phyloP scores from a whole-genome alignment of 2,797 vertebrate genomes.

The Uromys caudimaculatus region DNA sequence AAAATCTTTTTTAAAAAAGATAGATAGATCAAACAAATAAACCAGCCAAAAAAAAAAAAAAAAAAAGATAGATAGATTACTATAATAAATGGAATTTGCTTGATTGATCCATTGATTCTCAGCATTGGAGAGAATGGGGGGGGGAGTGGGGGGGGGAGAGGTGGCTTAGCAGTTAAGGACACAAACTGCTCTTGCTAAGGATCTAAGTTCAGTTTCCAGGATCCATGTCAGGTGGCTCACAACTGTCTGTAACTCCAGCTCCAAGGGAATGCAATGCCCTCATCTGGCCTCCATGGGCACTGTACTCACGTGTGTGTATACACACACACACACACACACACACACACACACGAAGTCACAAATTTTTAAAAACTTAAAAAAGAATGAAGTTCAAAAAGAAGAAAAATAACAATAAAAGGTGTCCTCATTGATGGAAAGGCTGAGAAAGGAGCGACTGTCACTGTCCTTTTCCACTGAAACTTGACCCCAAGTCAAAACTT shows the following conservation, averaged over 20 bases:
- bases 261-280: neutral
- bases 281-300: neutral
- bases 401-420: neutral
- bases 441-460: neutral
- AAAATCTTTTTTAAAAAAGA: neutral
- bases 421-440: neutral
- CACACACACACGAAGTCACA: neutral
- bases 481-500: constrained; percentile 34
- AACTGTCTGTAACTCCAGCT: neutral
- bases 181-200: neutral
- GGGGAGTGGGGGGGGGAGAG: neutral
- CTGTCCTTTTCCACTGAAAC: constrained; percentile 4
- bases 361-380: neutral
- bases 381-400: neutral
- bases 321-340: neutral
- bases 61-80: neutral
- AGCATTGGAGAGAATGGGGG: too few relatives aligned
- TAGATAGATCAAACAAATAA: too few relatives aligned
- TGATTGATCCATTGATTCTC: neutral
- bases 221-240: neutral
- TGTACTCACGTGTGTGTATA: neutral
- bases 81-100: constrained; percentile 24
- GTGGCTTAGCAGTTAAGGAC: neutral
- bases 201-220: neutral
- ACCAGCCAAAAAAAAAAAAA: too few relatives aligned